Evolutionary conservation across 2,113 vertebrate species (phyloP).

Genomic region (Tragelaphus buxtoni): DNA sequence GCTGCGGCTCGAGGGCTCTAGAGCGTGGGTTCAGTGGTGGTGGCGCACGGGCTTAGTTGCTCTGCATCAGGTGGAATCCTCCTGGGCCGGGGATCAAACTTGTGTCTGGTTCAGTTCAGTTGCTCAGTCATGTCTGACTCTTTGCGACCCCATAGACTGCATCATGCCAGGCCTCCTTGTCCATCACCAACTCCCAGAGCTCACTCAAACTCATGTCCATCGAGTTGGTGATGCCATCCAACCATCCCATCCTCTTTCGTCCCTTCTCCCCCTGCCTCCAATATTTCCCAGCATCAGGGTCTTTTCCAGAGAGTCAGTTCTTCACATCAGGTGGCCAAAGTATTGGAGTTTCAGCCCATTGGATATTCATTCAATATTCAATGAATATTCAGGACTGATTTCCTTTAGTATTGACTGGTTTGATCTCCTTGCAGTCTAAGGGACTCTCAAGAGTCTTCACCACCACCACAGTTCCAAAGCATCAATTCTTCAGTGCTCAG

Average conservation of each 20-base stretch:
- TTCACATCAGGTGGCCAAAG: background rate
- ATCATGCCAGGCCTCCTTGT: background rate
- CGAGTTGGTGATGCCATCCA: background rate
- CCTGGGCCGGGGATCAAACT: accelerated
- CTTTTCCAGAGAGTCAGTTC: background rate
- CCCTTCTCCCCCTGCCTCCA: background rate
- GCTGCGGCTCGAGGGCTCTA: background rate
- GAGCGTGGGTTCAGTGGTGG: background rate
- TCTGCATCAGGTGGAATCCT: background rate
- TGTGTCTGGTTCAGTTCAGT: background rate
- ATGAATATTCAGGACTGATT: background rate
- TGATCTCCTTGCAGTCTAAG: background rate
- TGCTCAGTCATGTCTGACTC: background rate
- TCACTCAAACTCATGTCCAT: background rate
- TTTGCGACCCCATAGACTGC: background rate
- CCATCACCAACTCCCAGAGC: background rate
- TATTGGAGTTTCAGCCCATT: background rate
- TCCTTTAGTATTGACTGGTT: background rate
- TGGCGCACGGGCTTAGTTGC: background rate
- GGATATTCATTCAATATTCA: background rate
- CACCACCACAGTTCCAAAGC: background rate
- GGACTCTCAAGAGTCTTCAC: background rate
- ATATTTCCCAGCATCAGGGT: background rate
- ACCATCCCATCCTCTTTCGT: background rate
- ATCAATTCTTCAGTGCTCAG: background rate